These are phyloP conservation scores for Cyanoderma ruficeps DNA, from an alignment of 2,113 vertebrate genomes.

Conservation along the genomic window DNA sequence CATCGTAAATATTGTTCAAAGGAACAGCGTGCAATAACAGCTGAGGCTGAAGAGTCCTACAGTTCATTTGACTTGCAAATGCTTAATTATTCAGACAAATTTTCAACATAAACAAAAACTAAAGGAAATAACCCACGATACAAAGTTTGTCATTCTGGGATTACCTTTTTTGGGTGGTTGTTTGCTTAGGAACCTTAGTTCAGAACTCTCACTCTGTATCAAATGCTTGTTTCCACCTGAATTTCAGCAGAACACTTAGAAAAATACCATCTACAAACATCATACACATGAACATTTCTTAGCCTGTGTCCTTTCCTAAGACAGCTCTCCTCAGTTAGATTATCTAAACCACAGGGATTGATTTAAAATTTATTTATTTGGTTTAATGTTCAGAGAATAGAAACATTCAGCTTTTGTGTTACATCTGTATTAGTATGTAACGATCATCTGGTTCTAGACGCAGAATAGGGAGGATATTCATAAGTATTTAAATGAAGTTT, in stretches of 20 bases:
- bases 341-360: not conserved
- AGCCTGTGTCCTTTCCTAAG: not conserved
- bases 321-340: not conserved
- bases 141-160: not conserved
- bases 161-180: not conserved
- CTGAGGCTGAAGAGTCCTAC: not conserved
- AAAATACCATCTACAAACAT: not conserved
- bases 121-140: not conserved
- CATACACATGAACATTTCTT: not conserved
- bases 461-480: not conserved
- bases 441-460: not conserved
- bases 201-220: not conserved
- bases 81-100: not conserved
- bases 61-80: conserved; percentile 43
- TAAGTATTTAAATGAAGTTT: not conserved
- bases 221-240: not conserved
- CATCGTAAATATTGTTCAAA: conserved; percentile 40
- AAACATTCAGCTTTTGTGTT: not conserved
- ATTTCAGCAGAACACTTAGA: not conserved
- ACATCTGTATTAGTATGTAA: not conserved
- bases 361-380: not conserved
- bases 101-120: not conserved
- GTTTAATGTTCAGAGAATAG: not conserved
- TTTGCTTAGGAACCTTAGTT: not conserved
- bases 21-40: not conserved